Conservation (phyloP, 2,888 invertebrate genomes). For the Eristalis tenax region DNA sequence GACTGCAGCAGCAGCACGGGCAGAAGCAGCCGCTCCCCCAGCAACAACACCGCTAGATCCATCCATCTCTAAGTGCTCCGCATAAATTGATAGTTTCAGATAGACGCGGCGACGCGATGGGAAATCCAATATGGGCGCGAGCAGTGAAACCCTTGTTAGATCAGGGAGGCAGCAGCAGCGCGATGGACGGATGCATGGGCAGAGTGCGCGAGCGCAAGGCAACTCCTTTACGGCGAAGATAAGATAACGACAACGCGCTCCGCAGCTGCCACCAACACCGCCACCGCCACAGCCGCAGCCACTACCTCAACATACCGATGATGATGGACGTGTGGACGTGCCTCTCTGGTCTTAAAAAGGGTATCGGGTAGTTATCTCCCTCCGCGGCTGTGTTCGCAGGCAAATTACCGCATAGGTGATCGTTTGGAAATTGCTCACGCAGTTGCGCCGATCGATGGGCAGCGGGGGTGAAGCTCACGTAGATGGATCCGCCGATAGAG, state of each 20-base stretch:
- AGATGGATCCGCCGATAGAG: slow-evolving; percentile 39
- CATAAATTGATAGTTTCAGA: slow-evolving; percentile 70
- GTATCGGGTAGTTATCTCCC: slow-evolving; percentile 58
- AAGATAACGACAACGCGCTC: slow-evolving; percentile 56
- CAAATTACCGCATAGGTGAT: slow-evolving; percentile 61
- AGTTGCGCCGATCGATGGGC: slow-evolving; percentile 21
- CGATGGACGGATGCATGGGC: not conserved
- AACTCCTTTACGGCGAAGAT: slow-evolving; percentile 43
- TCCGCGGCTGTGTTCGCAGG: slow-evolving; percentile 49
- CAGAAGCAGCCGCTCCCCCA: slow-evolving; percentile 3
- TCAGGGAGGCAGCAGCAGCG: slow-evolving; percentile 3
- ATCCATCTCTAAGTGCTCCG: slow-evolving; percentile 64
- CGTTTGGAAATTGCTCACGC: slow-evolving; percentile 71
- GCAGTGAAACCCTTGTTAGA: slow-evolving; percentile 55
- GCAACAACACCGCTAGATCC: slow-evolving; percentile 28
- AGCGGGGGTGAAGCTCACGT: not conserved
- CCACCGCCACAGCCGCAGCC: not conserved
- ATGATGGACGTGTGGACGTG: slow-evolving; percentile 67
- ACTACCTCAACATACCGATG: slow-evolving; percentile 38
- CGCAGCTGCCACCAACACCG: slow-evolving; percentile 1
- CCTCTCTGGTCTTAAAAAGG: slow-evolving; percentile 53
- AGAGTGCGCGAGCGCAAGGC: slow-evolving; percentile 37
- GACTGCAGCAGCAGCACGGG: slow-evolving; percentile 36
- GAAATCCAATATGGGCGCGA: slow-evolving; percentile 58
- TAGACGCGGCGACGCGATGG: slow-evolving; percentile 58